Evolutionary conservation across 2,797 vertebrate genomes (phyloP), one percentile per base, ranked within the genome.

Genomic region (Amblyraja radiata): DNA sequence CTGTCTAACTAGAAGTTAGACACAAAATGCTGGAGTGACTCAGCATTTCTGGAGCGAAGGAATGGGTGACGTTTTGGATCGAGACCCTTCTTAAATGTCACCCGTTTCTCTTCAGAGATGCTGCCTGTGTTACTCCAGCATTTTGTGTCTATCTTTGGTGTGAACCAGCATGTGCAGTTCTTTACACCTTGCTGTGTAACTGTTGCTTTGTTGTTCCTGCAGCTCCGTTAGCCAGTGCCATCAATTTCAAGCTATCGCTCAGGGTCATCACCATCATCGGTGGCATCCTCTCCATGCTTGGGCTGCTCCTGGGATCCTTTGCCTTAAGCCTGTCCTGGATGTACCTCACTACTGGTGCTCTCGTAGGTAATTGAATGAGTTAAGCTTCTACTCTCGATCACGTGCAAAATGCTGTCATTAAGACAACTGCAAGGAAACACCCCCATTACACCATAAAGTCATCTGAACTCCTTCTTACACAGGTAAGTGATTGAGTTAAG

Each of bases 291-390:
- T 93, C 94, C 1, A 65, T 95, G 14, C 94, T 94, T 0, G 95
- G 96, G 61, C 95, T 97, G 95, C 13, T 95, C 81, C 93, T 96
- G 93, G 94, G 95, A 0, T 96, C 95, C 93, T 94, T 96, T 90
- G 95, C 95, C 93, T 94, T 95, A 91, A 95, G 95, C 93, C 94
- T 96, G 83, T 95, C 95, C 1, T 95, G 95, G 94, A 95, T 96
- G 94, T 97, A 96, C 93, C 63, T 96, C 71, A 95, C 94, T 23
- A 93, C 96, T 90, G 96, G 96, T 28, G 0, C 96, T 92, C 58
- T 97, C 54, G 94, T 96, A 96, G 96, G 96, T 96, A 93, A 63
- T n/a, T 80, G 61, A 88, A 32, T 36, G 61, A 68, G 84, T 88
- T 68, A 36, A 88, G 21, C 61, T 16, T 32, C 3, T n/a, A 65